Percentiles rank a stretch among this genome's conserved stretches.
Conservation (phyloP, 2,888 invertebrate species). For the Cantharis rustica region DNA sequence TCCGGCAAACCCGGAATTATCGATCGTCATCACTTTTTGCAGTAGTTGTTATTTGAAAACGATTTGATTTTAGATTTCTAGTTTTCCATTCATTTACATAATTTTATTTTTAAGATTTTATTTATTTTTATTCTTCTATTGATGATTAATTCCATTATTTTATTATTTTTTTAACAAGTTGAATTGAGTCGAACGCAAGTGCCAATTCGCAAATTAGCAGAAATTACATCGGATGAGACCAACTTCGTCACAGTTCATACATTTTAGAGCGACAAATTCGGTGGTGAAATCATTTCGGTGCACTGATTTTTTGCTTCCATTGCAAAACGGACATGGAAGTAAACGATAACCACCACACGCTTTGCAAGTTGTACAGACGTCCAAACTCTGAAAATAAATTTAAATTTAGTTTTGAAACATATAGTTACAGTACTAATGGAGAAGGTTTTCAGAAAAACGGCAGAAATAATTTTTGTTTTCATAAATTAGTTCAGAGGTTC, state of each 20-base stretch:
- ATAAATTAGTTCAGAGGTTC: not conserved
- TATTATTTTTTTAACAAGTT: not conserved
- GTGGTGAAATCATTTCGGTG: conserved; percentile 93
- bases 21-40: conserved; percentile 21
- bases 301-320: conserved; percentile 94
- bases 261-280: conserved; percentile 91
- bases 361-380: conserved; percentile 81
- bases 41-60: not conserved
- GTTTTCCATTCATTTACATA: not conserved
- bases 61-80: not conserved
- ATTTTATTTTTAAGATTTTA: not conserved
- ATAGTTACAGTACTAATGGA: not conserved
- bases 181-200: not conserved
- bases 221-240: conserved; percentile 88
- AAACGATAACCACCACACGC: conserved; percentile 91
- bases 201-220: conserved; percentile 61
- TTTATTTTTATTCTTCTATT: not conserved
- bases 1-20: conserved; percentile 36
- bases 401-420: not conserved
- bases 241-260: conserved; percentile 95
- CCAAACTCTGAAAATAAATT: conserved; percentile 70
- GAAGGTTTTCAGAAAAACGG: not conserved
- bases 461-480: not conserved
- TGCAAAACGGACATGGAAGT: conserved; percentile 89
- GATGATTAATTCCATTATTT: not conserved